A percentile compares a stretch with the other conserved stretches of the same genome.
Evolutionary conservation across 2,113 vertebrate genomes (phyloP).

Genomic region (Pristiophorus japonicus): DNA sequence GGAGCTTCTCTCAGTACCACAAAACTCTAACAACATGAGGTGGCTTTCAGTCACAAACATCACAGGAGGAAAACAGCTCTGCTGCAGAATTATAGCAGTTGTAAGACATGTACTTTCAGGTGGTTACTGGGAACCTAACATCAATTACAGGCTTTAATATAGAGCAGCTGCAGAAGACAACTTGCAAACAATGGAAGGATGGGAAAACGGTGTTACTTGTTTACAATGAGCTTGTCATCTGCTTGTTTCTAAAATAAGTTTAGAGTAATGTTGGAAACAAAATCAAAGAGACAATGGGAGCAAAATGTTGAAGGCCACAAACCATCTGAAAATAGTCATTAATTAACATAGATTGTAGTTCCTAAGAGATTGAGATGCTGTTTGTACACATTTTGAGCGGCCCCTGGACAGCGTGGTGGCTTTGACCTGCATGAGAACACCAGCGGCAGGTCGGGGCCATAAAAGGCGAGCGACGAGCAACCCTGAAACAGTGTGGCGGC

Average conservation of each 20-base stretch:
- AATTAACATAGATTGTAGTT: not conserved
- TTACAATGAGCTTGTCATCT: not conserved
- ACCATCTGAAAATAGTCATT: not conserved
- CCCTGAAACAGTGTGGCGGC: too few relatives aligned
- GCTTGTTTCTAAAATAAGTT: constrained; percentile 7
- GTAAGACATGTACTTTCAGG: not conserved
- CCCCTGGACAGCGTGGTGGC: too few relatives aligned
- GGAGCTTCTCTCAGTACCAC: not conserved
- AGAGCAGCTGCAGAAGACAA: not conserved
- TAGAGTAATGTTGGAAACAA: not conserved
- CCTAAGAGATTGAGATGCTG: too few relatives aligned
- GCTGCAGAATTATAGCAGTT: not conserved
- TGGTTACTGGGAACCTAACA: not conserved
- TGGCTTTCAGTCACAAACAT: not conserved
- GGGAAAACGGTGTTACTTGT: not conserved
- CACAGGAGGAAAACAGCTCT: not conserved
- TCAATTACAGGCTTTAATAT: constrained; percentile 13
- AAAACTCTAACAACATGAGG: not conserved
- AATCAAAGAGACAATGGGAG: not conserved
- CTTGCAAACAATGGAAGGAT: not conserved
- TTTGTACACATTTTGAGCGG: too few relatives aligned
- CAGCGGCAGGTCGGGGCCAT: too few relatives aligned
- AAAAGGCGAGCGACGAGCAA: too few relatives aligned
- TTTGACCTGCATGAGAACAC: too few relatives aligned
- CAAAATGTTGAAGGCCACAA: not conserved